A percentile compares a stretch with the other conserved stretches of the same genome.
These are phyloP conservation scores for Phalacrocorax brasilianus DNA, from an alignment of 2,113 vertebrate species.

Conservation along the genomic window DNA sequence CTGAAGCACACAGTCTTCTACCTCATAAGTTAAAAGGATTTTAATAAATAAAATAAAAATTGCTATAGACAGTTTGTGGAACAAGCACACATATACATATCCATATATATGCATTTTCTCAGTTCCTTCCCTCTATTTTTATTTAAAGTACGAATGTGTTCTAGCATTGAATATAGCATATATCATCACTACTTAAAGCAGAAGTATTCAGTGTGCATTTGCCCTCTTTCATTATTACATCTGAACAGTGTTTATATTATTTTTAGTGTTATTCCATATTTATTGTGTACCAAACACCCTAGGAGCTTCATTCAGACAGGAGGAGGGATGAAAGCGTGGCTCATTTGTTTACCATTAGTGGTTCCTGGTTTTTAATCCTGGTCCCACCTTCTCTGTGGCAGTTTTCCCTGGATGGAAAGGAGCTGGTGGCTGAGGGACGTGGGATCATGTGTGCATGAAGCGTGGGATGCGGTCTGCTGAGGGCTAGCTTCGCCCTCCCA, in stretches of 20 bases:
- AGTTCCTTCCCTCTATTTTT: not conserved
- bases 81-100: not conserved
- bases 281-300: not conserved
- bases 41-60: not conserved
- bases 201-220: not conserved
- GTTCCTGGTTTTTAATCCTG: not conserved
- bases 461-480: not conserved
- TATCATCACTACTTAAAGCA: not conserved
- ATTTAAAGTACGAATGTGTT: not conserved
- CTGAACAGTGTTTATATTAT: not conserved
- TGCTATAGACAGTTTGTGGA: not conserved
- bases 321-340: not conserved
- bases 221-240: not conserved
- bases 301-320: not conserved
- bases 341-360: not conserved
- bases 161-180: not conserved
- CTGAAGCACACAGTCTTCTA: not conserved
- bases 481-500: not conserved
- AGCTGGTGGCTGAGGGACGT: not conserved
- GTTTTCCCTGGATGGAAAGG: not conserved
- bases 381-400: not conserved
- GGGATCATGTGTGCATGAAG: not conserved
- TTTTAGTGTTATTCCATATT: not conserved
- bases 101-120: not conserved
- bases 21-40: not conserved